phyloP scores from a whole-genome alignment of 1,140 invertebrate genomes.

The Zelostemma sp. region DNA sequence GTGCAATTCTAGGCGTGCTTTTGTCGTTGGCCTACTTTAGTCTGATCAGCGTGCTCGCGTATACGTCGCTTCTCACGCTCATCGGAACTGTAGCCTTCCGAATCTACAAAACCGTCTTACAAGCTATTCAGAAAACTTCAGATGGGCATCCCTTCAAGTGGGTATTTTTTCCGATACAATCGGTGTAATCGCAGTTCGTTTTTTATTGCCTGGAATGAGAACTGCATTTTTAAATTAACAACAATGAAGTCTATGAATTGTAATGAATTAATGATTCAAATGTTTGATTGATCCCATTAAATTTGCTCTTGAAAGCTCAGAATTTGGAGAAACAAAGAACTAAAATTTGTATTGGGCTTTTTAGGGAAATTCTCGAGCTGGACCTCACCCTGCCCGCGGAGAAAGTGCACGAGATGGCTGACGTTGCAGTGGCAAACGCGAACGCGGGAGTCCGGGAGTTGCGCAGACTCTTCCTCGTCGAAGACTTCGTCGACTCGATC shows the following conservation, averaged over 20 bases:
- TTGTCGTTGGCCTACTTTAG: slow-evolving; percentile 94
- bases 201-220: no score
- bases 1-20: slow-evolving; percentile 85
- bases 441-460: slow-evolving; percentile 86
- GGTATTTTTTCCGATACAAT: slow-evolving; percentile 69
- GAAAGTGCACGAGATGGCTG: slow-evolving; percentile 87
- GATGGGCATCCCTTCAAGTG: slow-evolving; percentile 98
- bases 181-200: no score
- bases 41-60: slow-evolving; percentile 94
- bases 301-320: no score
- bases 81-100: slow-evolving; percentile 90
- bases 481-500: slow-evolving; percentile 95
- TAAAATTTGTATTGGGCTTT: slow-evolving; percentile 46
- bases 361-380: slow-evolving; percentile 87
- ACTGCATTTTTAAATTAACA: no score
- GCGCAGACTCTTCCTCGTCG: slow-evolving; percentile 93
- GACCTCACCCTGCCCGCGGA: slow-evolving; percentile 89
- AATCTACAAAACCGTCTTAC: slow-evolving; percentile 95
- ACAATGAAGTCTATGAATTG: no score
- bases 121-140: slow-evolving; percentile 96
- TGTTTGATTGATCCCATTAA: no score
- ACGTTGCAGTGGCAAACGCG: slow-evolving; percentile 85
- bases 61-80: slow-evolving; percentile 87
- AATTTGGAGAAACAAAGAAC: background rate
- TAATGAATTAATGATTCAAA: no score